Conservation (phyloP, 2,797 vertebrate genomes). For the Protosalanx chinensis region DNA sequence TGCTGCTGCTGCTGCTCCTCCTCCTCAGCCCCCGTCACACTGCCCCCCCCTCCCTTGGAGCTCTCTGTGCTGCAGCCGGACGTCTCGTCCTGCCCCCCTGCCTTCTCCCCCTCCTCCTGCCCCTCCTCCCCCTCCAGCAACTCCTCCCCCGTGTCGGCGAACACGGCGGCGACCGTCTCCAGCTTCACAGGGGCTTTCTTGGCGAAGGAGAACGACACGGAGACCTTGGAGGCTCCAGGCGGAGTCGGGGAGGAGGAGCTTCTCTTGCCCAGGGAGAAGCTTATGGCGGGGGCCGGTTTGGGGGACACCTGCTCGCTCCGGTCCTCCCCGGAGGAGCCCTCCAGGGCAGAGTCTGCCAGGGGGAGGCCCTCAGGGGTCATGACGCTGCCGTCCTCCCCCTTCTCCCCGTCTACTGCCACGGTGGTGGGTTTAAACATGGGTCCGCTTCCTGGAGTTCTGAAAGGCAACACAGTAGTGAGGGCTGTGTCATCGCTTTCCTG, state of each 20-base stretch:
- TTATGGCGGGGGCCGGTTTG: conserved; percentile 69
- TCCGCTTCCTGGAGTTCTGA: conserved; percentile 90
- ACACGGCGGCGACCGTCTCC: conserved; percentile 92
- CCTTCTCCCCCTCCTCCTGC: conserved; percentile 76
- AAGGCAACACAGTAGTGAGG: conserved; percentile 32
- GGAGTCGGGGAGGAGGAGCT: conserved; percentile 68
- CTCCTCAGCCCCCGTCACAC: conserved; percentile 13
- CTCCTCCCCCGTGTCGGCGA: conserved; percentile 90
- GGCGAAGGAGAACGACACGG: conserved; percentile 96
- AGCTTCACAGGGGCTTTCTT: conserved; percentile 95
- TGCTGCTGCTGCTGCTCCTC: conserved; percentile 33
- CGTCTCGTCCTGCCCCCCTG: conserved; percentile 57
- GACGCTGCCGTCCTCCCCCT: conserved; percentile 69
- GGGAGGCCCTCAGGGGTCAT: conserved; percentile 66
- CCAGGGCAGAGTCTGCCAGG: conserved; percentile 52
- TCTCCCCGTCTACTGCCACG: conserved; percentile 90
- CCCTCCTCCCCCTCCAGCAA: conserved; percentile 76
- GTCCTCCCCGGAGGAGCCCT: conserved; percentile 57
- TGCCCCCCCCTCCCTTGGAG: conserved; percentile 47
- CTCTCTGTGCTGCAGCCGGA: conserved; percentile 58
- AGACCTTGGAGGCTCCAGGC: conserved; percentile 82
- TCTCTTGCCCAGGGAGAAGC: conserved; percentile 84
- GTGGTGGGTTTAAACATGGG: conserved; percentile 98
- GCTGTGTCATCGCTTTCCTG: neutral
- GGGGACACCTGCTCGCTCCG: conserved; percentile 65